Conservation (phyloP, 2,888 invertebrate species). For the Macrophya annulata region DNA sequence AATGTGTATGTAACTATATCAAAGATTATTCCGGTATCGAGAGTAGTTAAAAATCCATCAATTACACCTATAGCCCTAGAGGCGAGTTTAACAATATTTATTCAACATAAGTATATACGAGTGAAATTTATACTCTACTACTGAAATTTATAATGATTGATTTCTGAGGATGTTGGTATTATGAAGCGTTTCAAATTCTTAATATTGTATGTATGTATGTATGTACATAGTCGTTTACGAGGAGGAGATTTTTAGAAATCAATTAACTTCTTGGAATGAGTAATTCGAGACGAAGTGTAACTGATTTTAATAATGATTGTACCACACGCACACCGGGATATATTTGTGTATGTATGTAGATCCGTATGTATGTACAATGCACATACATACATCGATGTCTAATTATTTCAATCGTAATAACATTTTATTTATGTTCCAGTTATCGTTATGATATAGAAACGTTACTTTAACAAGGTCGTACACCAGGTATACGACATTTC, state of each 20-base stretch:
- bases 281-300: not conserved
- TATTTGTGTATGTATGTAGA: not conserved
- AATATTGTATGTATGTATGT: no score
- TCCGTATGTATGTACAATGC: not conserved
- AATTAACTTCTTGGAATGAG: not conserved
- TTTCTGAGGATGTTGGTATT: not conserved
- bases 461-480: not conserved
- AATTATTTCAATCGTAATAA: slow-evolving; percentile 14
- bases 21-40: slow-evolving; percentile 32
- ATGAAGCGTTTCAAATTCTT: not conserved
- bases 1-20: not conserved
- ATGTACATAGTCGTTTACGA: not conserved
- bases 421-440: not conserved
- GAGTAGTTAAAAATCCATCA: slow-evolving; percentile 5
- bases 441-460: not conserved
- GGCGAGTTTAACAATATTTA: slow-evolving; percentile 8
- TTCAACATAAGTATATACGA: not conserved
- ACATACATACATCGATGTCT: not conserved
- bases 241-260: not conserved
- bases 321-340: not conserved
- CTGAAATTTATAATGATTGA: slow-evolving; percentile 24
- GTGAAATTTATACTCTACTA: not conserved
- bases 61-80: not conserved
- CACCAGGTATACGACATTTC: not conserved
- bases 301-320: not conserved